phyloP scores from a whole-genome alignment of 2,113 vertebrate species.

The Monopterus albus region DNA sequence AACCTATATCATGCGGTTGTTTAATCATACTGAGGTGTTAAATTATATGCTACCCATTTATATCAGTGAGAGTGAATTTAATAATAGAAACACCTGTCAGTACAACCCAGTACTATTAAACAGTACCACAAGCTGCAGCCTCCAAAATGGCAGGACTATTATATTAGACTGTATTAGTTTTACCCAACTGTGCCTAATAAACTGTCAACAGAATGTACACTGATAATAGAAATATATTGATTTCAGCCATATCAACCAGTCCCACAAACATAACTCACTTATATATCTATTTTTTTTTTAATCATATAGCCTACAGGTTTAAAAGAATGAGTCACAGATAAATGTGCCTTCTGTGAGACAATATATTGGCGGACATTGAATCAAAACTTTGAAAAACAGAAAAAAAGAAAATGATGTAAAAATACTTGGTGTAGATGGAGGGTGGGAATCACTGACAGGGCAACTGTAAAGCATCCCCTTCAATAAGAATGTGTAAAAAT shows the following conservation, averaged over 20 bases:
- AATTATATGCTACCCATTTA: not conserved
- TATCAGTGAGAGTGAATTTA: not conserved
- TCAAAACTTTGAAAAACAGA: too few species aligned
- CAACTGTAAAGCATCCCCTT: not conserved
- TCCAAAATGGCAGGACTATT: not conserved
- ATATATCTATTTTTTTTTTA: too few species aligned
- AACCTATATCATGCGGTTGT: not conserved
- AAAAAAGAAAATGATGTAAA: not conserved
- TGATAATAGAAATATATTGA: not conserved
- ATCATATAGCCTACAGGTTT: too few species aligned
- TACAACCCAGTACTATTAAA: not conserved
- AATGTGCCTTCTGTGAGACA: too few species aligned
- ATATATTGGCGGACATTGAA: too few species aligned
- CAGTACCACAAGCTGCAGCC: not conserved
- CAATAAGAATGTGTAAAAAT: not conserved
- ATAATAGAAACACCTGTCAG: not conserved
- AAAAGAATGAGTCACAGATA: too few species aligned
- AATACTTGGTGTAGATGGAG: slow-evolving; percentile 8
- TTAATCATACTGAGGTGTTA: not conserved
- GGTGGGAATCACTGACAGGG: not conserved
- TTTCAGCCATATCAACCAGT: too few species aligned
- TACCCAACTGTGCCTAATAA: not conserved
- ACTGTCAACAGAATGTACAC: not conserved
- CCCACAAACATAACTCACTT: too few species aligned
- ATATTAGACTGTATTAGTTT: not conserved